These are phyloP conservation scores for Rhynchophorus ferrugineus DNA, from an alignment of 1,140 invertebrate species.

Conservation along the genomic window DNA sequence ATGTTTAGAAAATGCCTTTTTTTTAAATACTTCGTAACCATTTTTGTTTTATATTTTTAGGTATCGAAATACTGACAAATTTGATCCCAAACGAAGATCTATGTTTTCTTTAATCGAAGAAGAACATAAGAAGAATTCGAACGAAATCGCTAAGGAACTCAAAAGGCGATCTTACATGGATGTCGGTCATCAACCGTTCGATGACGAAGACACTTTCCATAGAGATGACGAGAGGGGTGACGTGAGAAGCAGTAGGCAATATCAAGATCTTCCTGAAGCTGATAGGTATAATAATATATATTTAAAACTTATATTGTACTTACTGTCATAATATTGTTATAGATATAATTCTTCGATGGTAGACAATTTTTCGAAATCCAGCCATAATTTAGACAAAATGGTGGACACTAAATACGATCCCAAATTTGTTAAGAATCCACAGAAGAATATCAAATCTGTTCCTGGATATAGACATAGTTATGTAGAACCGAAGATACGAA, in stretches of 20 bases:
- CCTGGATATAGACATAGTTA: constrained; percentile 48
- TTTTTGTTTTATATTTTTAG: too few relatives aligned
- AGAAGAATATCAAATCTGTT: constrained; percentile 26
- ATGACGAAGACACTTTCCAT: constrained; percentile 19
- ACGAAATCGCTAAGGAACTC: constrained; percentile 43
- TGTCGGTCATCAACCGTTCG: constrained; percentile 10
- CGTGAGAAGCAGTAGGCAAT: constrained; percentile 19
- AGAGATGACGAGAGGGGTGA: constrained; percentile 13
- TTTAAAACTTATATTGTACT: background rate
- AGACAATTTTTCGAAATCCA: constrained; percentile 29
- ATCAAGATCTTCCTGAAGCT: constrained; percentile 29
- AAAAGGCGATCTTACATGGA: constrained; percentile 42
- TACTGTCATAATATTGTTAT: background rate
- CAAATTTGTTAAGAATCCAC: constrained; percentile 33
- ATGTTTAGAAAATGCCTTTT: too few relatives aligned
- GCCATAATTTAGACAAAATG: constrained; percentile 29
- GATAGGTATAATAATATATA: constrained; percentile 22
- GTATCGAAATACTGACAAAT: constrained; percentile 39
- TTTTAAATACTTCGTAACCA: too few relatives aligned
- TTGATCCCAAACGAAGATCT: constrained; percentile 38
- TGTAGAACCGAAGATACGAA: constrained; percentile 40
- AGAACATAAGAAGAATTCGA: constrained; percentile 39
- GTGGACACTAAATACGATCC: constrained; percentile 28
- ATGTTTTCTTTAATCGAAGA: constrained; percentile 42
- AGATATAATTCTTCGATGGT: constrained; percentile 14